Evolutionary conservation across 1,140 invertebrate genomes (phyloP).

Genomic region (Drosophila ambigua): DNA sequence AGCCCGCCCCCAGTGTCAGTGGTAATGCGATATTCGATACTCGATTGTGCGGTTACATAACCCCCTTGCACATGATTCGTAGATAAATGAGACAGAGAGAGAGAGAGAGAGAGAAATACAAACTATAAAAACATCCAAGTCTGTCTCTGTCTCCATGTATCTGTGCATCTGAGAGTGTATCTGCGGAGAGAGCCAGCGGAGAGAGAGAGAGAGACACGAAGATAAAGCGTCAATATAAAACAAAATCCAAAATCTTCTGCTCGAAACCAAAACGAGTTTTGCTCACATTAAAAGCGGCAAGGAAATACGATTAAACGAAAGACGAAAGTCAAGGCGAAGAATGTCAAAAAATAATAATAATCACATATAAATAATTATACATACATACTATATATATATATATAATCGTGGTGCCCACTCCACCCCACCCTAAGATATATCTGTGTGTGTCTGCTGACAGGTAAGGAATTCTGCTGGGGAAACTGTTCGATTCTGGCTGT

Average conservation of each 20-base stretch:
- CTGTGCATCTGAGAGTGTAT: neutral
- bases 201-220: conserved; percentile 4
- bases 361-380: conserved; percentile 5
- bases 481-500: no score
- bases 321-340: conserved; percentile 21
- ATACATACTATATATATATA: no score
- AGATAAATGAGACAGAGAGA: conserved; percentile 49
- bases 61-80: conserved; percentile 69
- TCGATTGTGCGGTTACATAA: conserved; percentile 74
- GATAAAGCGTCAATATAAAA: conserved; percentile 49
- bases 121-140: conserved; percentile 1
- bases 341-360: conserved; percentile 36
- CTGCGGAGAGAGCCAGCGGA: neutral
- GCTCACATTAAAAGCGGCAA: conserved; percentile 30
- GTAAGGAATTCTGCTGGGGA: no score
- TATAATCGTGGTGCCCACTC: no score
- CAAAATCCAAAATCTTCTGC: conserved; percentile 50
- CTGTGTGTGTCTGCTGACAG: no score
- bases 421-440: no score
- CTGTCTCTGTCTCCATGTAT: neutral
- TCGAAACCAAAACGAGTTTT: conserved; percentile 54
- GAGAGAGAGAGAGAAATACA: conserved; percentile 23
- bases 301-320: neutral
- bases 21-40: conserved; percentile 63
- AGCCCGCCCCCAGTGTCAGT: conserved; percentile 8